Conservation (phyloP, 2,797 vertebrate species). For the Cercopithecus mitis region DNA sequence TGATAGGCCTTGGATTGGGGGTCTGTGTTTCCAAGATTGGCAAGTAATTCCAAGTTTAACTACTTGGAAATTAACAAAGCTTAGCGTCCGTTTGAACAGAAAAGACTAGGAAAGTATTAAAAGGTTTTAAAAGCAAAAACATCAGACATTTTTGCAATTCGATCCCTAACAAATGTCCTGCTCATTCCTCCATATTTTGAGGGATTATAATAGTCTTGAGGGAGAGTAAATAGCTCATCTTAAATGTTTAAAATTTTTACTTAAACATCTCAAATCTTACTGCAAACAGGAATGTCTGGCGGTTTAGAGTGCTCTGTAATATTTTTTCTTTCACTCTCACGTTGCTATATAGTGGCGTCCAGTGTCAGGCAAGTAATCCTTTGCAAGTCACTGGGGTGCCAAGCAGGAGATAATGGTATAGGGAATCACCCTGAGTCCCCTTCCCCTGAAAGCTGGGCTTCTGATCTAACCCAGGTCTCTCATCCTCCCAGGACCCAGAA, state of each 20-base stretch:
- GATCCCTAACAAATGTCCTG: background rate
- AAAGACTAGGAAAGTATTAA: background rate
- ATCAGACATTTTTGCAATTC: background rate
- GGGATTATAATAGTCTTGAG: background rate
- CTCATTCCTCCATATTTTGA: background rate
- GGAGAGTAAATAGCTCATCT: background rate
- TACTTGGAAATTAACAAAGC: constrained; percentile 50
- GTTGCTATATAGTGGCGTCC: rapidly evolving
- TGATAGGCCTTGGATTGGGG: background rate
- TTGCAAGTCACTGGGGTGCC: background rate
- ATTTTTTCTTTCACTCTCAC: background rate
- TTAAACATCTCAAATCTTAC: background rate
- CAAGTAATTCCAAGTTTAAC: constrained; percentile 18
- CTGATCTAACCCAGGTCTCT: background rate
- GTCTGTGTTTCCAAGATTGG: constrained; percentile 15
- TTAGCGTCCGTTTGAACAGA: background rate
- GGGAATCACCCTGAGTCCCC: background rate
- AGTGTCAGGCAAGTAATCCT: rapidly evolving
- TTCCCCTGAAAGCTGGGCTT: background rate
- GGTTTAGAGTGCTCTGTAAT: background rate
- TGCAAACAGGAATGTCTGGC: background rate
- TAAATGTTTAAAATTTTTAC: background rate
- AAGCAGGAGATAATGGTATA: rapidly evolving
- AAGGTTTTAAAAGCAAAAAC: background rate
- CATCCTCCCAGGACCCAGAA: rapidly evolving